Percentiles rank a stretch among this genome's conserved stretches.
These are phyloP conservation scores for Charadrius vociferus DNA, from an alignment of 2,113 vertebrate species.

Conservation along the genomic window DNA sequence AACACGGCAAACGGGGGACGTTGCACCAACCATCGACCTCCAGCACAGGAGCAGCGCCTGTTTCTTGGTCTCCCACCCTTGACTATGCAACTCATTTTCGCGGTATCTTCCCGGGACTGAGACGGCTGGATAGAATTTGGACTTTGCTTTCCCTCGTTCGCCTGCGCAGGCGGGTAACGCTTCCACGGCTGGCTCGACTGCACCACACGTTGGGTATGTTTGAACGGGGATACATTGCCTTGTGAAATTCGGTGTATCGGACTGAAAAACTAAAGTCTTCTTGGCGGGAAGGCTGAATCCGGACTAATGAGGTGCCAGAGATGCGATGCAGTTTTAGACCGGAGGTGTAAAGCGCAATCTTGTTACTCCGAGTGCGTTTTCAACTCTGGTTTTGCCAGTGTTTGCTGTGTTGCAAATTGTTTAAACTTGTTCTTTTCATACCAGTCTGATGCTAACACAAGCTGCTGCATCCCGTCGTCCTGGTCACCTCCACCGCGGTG, in stretches of 20 bases:
- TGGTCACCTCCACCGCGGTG: background rate
- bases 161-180: fast-evolving
- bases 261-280: background rate
- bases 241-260: background rate
- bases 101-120: background rate
- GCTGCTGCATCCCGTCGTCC: background rate
- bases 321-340: background rate
- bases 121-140: background rate
- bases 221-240: background rate
- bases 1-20: fast-evolving
- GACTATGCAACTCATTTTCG: background rate
- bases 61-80: background rate
- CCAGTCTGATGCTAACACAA: conserved; percentile 18
- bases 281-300: background rate
- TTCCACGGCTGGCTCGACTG: background rate
- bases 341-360: background rate
- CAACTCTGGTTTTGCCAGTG: background rate
- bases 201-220: fast-evolving
- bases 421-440: background rate
- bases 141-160: background rate
- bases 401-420: background rate
- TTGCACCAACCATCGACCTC: fast-evolving
- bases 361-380: background rate
- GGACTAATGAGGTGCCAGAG: background rate
- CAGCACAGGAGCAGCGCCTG: background rate